Conservation (phyloP, 2,888 invertebrate species). For the Sesia apiformis region DNA sequence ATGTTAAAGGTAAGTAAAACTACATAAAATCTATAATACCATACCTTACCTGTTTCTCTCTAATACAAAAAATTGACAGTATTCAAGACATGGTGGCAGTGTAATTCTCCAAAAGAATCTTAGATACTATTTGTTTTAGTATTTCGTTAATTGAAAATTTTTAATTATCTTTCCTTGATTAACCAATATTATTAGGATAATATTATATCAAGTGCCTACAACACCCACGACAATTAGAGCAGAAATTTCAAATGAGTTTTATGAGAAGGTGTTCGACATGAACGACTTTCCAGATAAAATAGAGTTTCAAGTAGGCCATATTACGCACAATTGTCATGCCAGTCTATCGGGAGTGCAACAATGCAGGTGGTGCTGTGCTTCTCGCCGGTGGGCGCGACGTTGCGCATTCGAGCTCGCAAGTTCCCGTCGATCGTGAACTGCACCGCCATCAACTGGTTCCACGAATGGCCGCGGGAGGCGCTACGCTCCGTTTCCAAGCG, state of each 20-base stretch:
- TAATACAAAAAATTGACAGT: too few species aligned
- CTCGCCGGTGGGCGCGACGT: constrained; percentile 93
- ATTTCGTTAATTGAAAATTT: neutral
- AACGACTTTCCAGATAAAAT: too few species aligned
- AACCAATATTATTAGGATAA: too few species aligned
- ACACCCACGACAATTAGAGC: too few species aligned
- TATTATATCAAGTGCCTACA: too few species aligned
- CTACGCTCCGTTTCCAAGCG: constrained; percentile 89
- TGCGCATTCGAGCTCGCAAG: constrained; percentile 89
- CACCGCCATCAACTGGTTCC: constrained; percentile 96
- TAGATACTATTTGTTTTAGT: neutral
- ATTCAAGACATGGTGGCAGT: too few species aligned
- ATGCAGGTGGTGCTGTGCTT: constrained; percentile 87
- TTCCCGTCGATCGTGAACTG: constrained; percentile 96
- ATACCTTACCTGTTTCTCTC: too few species aligned
- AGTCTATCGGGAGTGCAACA: neutral
- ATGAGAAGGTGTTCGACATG: too few species aligned
- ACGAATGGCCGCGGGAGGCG: constrained; percentile 96
- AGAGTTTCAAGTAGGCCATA: too few species aligned
- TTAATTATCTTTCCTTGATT: neutral
- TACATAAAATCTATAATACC: too few species aligned
- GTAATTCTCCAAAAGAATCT: neutral
- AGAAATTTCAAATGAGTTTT: too few species aligned
- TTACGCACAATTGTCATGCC: too few species aligned
- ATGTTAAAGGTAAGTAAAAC: constrained; percentile 73